Evolutionary conservation across 1,140 invertebrate genomes (phyloP).

Genomic region (Ctenoplectra terminalis): DNA sequence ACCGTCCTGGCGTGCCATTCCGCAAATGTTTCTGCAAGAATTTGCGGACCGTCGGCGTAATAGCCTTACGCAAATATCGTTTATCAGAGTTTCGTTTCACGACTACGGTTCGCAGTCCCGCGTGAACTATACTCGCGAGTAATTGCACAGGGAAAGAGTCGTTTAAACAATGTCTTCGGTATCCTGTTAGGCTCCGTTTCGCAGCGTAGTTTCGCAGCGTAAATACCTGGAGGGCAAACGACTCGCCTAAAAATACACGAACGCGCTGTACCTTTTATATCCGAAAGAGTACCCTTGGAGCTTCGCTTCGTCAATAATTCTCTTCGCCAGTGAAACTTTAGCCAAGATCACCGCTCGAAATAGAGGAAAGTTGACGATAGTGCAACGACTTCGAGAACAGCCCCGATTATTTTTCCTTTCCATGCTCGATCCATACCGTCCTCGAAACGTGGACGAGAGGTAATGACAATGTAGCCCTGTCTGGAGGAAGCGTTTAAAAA

Average conservation of each 20-base stretch:
- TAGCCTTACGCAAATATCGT: slow-evolving; percentile 14
- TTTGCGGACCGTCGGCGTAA: neutral
- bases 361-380: neutral
- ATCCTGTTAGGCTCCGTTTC: neutral
- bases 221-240: neutral
- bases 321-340: neutral
- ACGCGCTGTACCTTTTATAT: neutral
- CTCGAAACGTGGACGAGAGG: neutral
- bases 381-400: neutral
- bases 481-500: neutral
- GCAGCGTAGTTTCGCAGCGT: no score
- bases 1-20: slow-evolving; percentile 8
- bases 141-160: neutral
- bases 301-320: slow-evolving; percentile 14
- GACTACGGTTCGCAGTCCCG: neutral
- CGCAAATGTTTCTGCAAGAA: slow-evolving; percentile 43
- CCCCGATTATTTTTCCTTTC: neutral
- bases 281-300: neutral
- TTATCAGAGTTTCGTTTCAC: neutral
- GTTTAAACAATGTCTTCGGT: neutral
- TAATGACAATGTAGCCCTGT: neutral
- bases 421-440: neutral
- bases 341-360: neutral
- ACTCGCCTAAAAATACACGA: neutral
- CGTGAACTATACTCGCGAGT: neutral